Conservation (phyloP, 2,888 invertebrate genomes). For the Agrotis puta region DNA sequence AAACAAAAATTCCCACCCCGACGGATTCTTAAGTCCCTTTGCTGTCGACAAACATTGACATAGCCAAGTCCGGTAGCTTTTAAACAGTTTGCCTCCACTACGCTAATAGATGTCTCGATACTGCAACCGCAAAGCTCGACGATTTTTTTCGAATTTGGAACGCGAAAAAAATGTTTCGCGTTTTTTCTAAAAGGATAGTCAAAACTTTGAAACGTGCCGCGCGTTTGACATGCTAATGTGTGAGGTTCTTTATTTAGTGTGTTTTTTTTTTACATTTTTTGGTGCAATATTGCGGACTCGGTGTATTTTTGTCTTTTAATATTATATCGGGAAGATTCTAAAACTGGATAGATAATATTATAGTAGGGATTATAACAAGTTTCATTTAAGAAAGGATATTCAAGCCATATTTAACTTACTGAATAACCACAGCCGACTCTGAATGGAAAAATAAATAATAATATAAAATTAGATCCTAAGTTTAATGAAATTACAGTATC, state of each 20-base stretch:
- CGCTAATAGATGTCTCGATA: constrained; percentile 88
- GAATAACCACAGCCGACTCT: not conserved
- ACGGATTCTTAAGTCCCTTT: constrained; percentile 72
- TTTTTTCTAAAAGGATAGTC: constrained; percentile 58
- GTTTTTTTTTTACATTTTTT: constrained; percentile 30
- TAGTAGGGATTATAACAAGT: too few species aligned
- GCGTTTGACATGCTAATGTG: constrained; percentile 64
- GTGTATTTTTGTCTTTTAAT: too few species aligned
- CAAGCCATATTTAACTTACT: not conserved
- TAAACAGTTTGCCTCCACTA: constrained; percentile 83
- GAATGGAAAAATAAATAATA: constrained; percentile 58
- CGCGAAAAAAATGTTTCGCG: constrained; percentile 56
- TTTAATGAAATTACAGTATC: constrained; percentile 69
- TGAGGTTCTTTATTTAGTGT: constrained; percentile 63
- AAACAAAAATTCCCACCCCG: constrained; percentile 69
- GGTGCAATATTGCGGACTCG: not conserved
- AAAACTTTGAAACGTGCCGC: constrained; percentile 60
- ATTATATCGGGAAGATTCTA: not conserved
- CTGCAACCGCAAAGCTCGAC: constrained; percentile 66
- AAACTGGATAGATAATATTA: too few species aligned
- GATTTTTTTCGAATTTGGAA: constrained; percentile 72
- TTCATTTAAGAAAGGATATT: too few species aligned
- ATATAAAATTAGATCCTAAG: constrained; percentile 51
- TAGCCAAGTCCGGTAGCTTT: constrained; percentile 88
- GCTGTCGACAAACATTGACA: constrained; percentile 82